Base-by-base conservation (phyloP, 2,888 invertebrate species). In the Watsonalla cultraria region DNA sequence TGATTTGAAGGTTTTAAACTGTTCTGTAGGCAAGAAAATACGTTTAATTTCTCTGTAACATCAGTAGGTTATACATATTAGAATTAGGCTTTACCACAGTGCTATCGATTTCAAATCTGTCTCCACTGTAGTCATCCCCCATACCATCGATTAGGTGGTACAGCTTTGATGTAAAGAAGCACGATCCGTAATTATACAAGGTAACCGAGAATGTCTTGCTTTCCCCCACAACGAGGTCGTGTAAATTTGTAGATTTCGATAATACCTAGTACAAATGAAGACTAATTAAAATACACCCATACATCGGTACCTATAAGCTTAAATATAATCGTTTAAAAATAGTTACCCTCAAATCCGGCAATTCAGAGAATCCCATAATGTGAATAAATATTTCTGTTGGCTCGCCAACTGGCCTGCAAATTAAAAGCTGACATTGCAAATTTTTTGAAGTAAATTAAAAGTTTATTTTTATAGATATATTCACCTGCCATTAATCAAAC, bases 341-440 rank as follows among this genome's bases (percentile, higher is more conserved):
- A 54, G 53, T 62, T 66, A 86, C 88, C 78, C 76, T 80, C 51
- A 91, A 76, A 70, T 90, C 84, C 9, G 90, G 86, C 5, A 79
- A 59, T 68, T 90, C 89, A 0, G 90, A 91, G 72, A 82, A 89
- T 54, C 90, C 91, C 35, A 68, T 72, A 51, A 90, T 80, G 35
- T 82, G 71, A 15, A 90, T 78, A 52, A 78, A 82, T 51, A 88
- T 65, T 60, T 91, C 90, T 1, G 76, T 70, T 14, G 89, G 85
- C 59, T 86, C 85, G 15, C 88, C 90, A 14, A 84, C 82, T 15
- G 90, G 86, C 54, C 90, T 91, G 72, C 37, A 81, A 74, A 54
- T 51, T 59, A 24, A 37, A 37, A 37, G 5, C 24, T 1, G 4
- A 24, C 24, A 24, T 24, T 24, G 24, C 2, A 24, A 24, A 2